Conservation (phyloP, 2,797 vertebrate species). For the Fundulus diaphanus region DNA sequence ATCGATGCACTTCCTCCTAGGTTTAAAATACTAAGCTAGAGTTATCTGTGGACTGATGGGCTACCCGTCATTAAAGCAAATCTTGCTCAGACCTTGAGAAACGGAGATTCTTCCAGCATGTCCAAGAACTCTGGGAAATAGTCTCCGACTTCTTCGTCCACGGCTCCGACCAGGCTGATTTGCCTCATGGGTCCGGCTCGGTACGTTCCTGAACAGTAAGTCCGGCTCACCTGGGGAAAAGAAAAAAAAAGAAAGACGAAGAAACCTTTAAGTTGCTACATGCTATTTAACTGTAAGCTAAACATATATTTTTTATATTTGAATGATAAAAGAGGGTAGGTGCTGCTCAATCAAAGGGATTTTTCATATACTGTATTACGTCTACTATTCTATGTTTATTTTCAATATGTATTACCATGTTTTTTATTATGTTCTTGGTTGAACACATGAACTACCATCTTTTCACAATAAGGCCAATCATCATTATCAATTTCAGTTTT, state of each 20-base stretch:
- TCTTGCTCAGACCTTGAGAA: constrained; percentile 88
- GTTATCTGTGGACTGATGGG: neutral
- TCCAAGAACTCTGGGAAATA: constrained; percentile 98
- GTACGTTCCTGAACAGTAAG: constrained; percentile 97
- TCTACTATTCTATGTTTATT: neutral
- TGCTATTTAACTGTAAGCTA: neutral
- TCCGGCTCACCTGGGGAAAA: constrained; percentile 89
- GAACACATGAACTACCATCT: no score
- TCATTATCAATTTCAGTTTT: neutral
- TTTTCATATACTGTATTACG: neutral
- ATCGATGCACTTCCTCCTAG: neutral
- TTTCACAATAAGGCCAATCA: neutral
- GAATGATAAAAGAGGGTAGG: neutral
- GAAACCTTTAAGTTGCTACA: neutral
- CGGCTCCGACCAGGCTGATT: constrained; percentile 97
- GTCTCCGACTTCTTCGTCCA: constrained; percentile 98
- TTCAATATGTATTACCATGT: neutral
- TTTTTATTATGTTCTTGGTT: neutral
- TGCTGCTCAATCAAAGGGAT: no score
- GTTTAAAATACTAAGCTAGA: neutral
- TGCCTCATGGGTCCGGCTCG: constrained; percentile 97
- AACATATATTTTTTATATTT: neutral
- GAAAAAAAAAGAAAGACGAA: neutral
- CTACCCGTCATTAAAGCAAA: neutral
- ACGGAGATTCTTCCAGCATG: constrained; percentile 98